Percentiles rank a stretch among this genome's conserved stretches.
Conservation (phyloP, 2,888 invertebrate species). For the Smittia aterrima region DNA sequence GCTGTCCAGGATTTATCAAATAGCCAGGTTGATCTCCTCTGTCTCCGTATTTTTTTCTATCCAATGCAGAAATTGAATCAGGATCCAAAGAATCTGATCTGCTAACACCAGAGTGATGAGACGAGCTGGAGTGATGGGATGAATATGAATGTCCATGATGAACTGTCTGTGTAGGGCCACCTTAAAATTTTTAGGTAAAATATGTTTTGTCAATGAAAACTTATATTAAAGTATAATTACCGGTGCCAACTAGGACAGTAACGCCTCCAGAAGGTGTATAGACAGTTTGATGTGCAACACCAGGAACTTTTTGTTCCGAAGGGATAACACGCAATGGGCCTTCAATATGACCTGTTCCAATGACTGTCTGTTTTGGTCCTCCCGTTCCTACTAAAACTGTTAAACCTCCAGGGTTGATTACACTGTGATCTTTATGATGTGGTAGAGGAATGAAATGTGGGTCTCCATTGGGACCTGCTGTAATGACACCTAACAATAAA, state of each 20-base stretch:
- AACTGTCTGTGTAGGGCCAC: constrained; percentile 44
- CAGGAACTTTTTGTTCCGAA: constrained; percentile 37
- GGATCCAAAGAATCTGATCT: not conserved
- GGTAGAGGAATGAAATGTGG: constrained; percentile 41
- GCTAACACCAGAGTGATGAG: not conserved
- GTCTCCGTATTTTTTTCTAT: constrained; percentile 19
- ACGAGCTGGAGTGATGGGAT: not conserved
- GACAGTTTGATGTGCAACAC: constrained; percentile 43
- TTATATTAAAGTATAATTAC: too few species aligned
- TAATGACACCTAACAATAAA: not conserved
- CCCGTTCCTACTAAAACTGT: constrained; percentile 45
- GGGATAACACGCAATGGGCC: constrained; percentile 42
- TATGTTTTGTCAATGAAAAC: too few species aligned
- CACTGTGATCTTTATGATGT: constrained; percentile 42
- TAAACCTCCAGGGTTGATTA: constrained; percentile 43
- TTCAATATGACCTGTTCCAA: constrained; percentile 42
- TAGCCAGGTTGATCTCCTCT: constrained; percentile 33
- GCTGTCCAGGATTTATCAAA: constrained; percentile 20
- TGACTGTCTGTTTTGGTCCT: constrained; percentile 44
- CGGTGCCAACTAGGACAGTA: constrained; percentile 44
- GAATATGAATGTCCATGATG: constrained; percentile 39
- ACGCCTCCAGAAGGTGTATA: constrained; percentile 43
- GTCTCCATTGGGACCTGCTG: not conserved
- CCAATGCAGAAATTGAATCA: not conserved
- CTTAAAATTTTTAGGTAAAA: too few species aligned